phyloP scores from a whole-genome alignment of 2,888 invertebrate species.

The Prosapia bicincta region DNA sequence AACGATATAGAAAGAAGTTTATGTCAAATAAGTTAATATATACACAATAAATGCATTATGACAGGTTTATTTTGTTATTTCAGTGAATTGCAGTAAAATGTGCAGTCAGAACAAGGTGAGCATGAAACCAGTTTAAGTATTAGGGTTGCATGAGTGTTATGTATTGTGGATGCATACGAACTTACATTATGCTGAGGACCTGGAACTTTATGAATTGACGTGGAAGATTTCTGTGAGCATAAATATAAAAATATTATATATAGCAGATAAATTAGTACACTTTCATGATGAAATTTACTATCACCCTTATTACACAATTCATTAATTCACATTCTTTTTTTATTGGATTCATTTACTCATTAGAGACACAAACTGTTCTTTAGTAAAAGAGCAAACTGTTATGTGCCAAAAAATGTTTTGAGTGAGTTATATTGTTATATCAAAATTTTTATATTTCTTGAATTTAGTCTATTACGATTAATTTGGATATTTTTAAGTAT shows the following conservation, averaged over 20 bases:
- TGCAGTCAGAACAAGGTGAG: neutral
- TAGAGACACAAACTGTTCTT: too few species aligned
- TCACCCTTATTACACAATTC: too few species aligned
- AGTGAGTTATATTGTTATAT: too few species aligned
- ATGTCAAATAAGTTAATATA: too few species aligned
- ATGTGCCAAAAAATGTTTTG: too few species aligned
- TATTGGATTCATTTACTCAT: too few species aligned
- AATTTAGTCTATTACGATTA: too few species aligned
- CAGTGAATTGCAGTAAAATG: neutral
- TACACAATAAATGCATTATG: neutral
- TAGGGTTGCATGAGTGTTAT: neutral
- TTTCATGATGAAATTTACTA: neutral
- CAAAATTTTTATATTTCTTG: too few species aligned
- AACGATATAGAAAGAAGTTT: too few species aligned
- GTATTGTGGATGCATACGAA: neutral
- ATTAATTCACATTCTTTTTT: too few species aligned
- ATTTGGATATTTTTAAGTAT: too few species aligned
- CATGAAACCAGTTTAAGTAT: neutral
- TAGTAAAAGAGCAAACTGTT: too few species aligned
- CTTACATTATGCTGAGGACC: slow-evolving; percentile 36
- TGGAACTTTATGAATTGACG: slow-evolving; percentile 7
- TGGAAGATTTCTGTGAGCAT: neutral
- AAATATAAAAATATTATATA: neutral
- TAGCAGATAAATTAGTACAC: neutral
- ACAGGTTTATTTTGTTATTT: neutral